These are phyloP conservation scores for Pimpla rufipes DNA, from an alignment of 2,888 invertebrate species.

Conservation along the genomic window DNA sequence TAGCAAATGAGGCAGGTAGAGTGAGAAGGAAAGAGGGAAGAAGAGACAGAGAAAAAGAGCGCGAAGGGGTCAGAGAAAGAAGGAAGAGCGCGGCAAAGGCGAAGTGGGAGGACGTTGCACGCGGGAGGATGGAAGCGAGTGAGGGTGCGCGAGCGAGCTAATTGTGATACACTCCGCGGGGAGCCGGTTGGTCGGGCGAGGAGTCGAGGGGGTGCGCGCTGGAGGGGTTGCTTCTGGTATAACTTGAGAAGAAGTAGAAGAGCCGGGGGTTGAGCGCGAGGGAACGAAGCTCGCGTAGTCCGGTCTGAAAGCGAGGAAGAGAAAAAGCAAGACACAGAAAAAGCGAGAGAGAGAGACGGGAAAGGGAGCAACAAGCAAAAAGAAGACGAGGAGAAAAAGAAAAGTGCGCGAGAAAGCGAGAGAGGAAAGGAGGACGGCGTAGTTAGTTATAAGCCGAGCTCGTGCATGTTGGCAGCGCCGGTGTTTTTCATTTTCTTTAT, in stretches of 20 bases:
- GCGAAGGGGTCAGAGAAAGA: slow-evolving; percentile 58
- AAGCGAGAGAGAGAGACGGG: slow-evolving; percentile 21
- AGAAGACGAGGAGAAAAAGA: slow-evolving; percentile 70
- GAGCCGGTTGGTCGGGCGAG: slow-evolving; percentile 75
- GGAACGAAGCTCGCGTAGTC: slow-evolving; percentile 69
- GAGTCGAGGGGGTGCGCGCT: slow-evolving; percentile 63
- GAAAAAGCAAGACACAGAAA: slow-evolving; percentile 60
- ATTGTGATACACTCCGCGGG: slow-evolving; percentile 84
- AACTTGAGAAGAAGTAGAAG: slow-evolving; percentile 81
- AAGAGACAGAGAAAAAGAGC: slow-evolving; percentile 66
- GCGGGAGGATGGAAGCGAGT: slow-evolving; percentile 56
- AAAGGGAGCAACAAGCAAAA: slow-evolving; percentile 60
- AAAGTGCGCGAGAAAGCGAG: slow-evolving; percentile 54
- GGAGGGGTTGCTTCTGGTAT: slow-evolving; percentile 72
- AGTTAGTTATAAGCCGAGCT: slow-evolving; percentile 83
- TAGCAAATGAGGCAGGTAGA: slow-evolving; percentile 53
- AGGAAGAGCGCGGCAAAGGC: slow-evolving; percentile 62
- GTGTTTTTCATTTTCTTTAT: slow-evolving; percentile 96
- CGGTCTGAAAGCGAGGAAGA: slow-evolving; percentile 35
- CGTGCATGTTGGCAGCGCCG: slow-evolving; percentile 84
- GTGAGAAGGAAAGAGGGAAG: slow-evolving; percentile 60
- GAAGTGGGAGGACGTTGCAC: slow-evolving; percentile 42
- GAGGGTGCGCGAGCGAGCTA: slow-evolving; percentile 80
- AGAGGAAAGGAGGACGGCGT: slow-evolving; percentile 71
- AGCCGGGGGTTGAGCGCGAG: slow-evolving; percentile 68